Conservation (phyloP, 2,113 vertebrate genomes). For the Sphyrna mokarran region DNA sequence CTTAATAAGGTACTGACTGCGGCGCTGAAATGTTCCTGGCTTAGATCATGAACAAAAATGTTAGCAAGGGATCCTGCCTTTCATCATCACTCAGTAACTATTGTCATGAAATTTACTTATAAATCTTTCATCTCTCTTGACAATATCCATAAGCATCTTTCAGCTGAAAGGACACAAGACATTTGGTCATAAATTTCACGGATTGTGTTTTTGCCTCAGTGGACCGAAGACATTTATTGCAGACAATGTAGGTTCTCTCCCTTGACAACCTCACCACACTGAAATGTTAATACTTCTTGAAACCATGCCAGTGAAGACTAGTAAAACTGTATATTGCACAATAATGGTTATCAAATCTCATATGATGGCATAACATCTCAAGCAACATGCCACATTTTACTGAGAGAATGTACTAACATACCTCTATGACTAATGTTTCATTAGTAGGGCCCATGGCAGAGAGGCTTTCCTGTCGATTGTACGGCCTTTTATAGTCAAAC, state of each 20-base stretch:
- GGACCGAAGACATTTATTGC: neutral
- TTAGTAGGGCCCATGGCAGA: slow-evolving; percentile 70
- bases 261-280: too few relatives aligned
- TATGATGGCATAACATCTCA: neutral
- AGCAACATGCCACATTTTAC: neutral
- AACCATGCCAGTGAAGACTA: neutral
- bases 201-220: too few relatives aligned
- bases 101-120: neutral
- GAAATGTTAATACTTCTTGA: neutral
- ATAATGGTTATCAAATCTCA: neutral
- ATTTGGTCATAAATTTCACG: neutral
- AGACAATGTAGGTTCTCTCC: neutral
- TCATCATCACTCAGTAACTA: neutral
- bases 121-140: neutral
- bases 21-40: neutral
- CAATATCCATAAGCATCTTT: neutral
- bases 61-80: neutral
- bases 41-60: neutral
- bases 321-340: neutral
- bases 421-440: slow-evolving; percentile 73
- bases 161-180: neutral
- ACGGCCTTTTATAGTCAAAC: slow-evolving; percentile 72
- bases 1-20: neutral
- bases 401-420: slow-evolving; percentile 42
- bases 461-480: slow-evolving; percentile 69